Base-by-base conservation (phyloP, 2,888 invertebrate species). In the Mellilla xanthometata region DNA sequence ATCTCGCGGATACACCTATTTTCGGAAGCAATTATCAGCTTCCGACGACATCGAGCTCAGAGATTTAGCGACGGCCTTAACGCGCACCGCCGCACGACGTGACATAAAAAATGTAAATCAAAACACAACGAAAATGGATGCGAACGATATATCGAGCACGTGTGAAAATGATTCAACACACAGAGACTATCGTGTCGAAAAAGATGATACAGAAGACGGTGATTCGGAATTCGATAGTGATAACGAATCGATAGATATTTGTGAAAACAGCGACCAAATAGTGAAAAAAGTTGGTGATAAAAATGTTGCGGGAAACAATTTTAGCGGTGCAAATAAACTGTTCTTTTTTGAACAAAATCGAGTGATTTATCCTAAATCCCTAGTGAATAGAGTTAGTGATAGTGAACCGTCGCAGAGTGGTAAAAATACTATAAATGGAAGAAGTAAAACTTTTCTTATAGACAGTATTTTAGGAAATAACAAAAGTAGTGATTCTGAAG, bases 401-500 rank as follows among this genome's bases (percentile, higher is more conserved):
- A 73, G 57, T 68, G 65, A 66, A 42, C 57, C 60, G 24, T 49
- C 67, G 0, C 68, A 65, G n/a, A 67, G 54, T 68, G 49, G 59
- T 39, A 76, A 72, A 55, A 66, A 69, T 27, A 45, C 63, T 33
- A 61, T 72, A 24, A 75, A 72, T 47, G 68, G 72, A 31, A 86
- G 76, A 68, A 85, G 87, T 58, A 91, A 89, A 74, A 91, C 90
- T 15, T 91, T 91, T 72, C 78, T 91, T 6, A 91, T 91, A 53
- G 91, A 91, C 63, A 90, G 80, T 68, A 91, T 91, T 58, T 74
- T 91, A 69, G 91, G 91, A 8, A 88, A 82, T 54, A 73, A 79
- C 58, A 80, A 73, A 60, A 71, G 52, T 49, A 70, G 59, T 49
- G 57, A 59, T 39, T 48, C 63, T n/a, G 56, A 56, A 39, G 59